Conservation (phyloP, 2,888 invertebrate species). For the Ditula angustiorana region DNA sequence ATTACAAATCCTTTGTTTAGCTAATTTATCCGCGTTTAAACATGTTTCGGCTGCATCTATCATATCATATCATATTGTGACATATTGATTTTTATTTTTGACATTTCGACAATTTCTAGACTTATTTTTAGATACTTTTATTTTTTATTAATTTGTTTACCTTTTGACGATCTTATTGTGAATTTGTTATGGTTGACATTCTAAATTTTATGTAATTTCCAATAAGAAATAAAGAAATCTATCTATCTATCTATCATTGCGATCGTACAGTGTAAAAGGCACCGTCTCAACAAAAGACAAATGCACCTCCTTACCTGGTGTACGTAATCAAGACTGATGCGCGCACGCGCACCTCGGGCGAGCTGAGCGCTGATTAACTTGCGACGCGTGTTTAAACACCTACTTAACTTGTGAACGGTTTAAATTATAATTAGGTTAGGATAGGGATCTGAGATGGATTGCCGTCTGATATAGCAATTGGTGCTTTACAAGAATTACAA, state of each 20-base stretch:
- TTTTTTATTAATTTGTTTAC: no score
- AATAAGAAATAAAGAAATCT: no score
- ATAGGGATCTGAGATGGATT: not conserved
- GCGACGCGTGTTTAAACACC: slow-evolving; percentile 15
- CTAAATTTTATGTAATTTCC: not conserved
- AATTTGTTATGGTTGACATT: no score
- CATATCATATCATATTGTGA: no score
- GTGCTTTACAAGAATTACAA: not conserved
- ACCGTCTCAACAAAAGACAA: slow-evolving; percentile 49
- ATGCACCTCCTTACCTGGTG: slow-evolving; percentile 30
- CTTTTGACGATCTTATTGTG: no score
- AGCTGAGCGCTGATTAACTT: slow-evolving; percentile 29
- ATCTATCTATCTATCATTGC: no score
- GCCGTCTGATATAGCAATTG: not conserved
- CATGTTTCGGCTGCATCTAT: no score
- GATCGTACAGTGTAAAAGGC: slow-evolving; percentile 13
- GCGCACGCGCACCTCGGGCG: slow-evolving; percentile 43
- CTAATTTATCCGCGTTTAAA: no score
- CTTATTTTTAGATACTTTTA: no score
- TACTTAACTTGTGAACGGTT: slow-evolving; percentile 18
- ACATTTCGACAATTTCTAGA: no score
- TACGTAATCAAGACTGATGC: slow-evolving; percentile 69
- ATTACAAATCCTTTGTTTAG: no score
- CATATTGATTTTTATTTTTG: no score
- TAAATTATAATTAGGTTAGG: slow-evolving; percentile 9